Evolutionary conservation across 2,797 vertebrate genomes (phyloP), one percentile per base, ranked within the genome.

Genomic region (Eremophila alpestris): DNA sequence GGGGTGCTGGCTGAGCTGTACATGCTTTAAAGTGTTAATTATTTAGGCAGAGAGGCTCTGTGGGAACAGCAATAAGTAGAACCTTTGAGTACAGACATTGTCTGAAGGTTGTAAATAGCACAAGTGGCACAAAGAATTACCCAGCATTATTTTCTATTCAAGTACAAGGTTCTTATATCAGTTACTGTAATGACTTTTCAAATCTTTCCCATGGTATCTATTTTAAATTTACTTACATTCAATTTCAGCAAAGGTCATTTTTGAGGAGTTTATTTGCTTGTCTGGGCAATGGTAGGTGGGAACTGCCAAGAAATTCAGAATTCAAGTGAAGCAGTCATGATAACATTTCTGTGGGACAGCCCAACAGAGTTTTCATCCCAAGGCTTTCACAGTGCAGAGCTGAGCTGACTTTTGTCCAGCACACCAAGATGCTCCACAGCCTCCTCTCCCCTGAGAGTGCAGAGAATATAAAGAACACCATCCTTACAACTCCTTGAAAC

Each of bases 161-260:
- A 16, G 2, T 27, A 7, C 21, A 55, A 40, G 27, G 13, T 36
- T 65, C 67, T 65, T 43, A 5, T 20, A 55, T n/a, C 29, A 56
- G 11, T 60, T 63, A 65, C 38, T 26, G 4, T 20, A 38, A 7
- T 41, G 10, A 36, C 13, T 48, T 46, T 30, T 3, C n/a, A 76
- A 45, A 14, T 29, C 74, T 58, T 65, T 54, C 11, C n/a, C 0
- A 0, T 30, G 10, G 4, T 38, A 13, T 7, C 3, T 34, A 17
- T 70, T 46, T 68, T 51, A 55, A 68, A 69, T 54, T 24, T 54
- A 46, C 13, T 55, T 69, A 45, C 12, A 45, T 27, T 55, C 40
- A 9, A 18, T 71, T 80, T 90, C 55, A 64, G 4, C 34, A 34
- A 3, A 18, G 29, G 24, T 17, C 3, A 85, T 32, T 74, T 71